phyloP scores from a whole-genome alignment of 2,797 vertebrate species.

The Neostethus bicornis region DNA sequence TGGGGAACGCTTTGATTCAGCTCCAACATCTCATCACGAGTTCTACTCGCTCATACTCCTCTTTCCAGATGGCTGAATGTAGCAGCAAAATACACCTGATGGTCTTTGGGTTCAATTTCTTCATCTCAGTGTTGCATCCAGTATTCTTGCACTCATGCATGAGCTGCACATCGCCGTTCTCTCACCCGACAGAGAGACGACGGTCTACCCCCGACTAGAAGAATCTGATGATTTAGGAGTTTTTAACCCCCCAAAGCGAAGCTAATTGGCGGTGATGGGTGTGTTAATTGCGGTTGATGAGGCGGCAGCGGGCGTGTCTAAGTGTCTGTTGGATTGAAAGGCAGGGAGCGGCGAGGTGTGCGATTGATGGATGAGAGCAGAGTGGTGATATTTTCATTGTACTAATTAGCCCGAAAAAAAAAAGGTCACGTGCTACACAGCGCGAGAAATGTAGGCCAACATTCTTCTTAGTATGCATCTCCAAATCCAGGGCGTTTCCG shows the following conservation, averaged over 20 bases:
- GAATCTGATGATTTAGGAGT: slow-evolving; percentile 61
- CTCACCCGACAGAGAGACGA: slow-evolving; percentile 24
- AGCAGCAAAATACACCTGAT: background rate
- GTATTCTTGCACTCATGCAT: slow-evolving; percentile 28
- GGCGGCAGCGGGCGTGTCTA: slow-evolving; percentile 56
- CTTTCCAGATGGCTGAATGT: slow-evolving; percentile 49
- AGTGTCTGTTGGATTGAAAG: slow-evolving; percentile 47
- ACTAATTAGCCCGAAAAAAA: slow-evolving; percentile 74
- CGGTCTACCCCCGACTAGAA: slow-evolving; percentile 28
- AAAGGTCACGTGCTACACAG: slow-evolving; percentile 63
- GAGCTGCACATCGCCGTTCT: slow-evolving; percentile 18
- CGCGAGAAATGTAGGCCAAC: slow-evolving; percentile 69
- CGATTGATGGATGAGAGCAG: slow-evolving; percentile 67
- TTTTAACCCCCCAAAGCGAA: slow-evolving; percentile 71
- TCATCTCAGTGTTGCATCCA: slow-evolving; percentile 28
- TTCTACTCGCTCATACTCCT: slow-evolving; percentile 11
- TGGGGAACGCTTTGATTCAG: slow-evolving; percentile 14
- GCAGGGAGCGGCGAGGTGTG: slow-evolving; percentile 35
- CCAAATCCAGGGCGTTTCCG: slow-evolving; percentile 68
- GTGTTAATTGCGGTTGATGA: slow-evolving; percentile 76
- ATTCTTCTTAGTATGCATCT: slow-evolving; percentile 55
- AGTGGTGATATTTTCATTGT: slow-evolving; percentile 71
- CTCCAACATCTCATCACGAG: slow-evolving; percentile 12
- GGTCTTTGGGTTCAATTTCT: slow-evolving; percentile 15
- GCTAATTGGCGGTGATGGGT: slow-evolving; percentile 78